Percentiles rank a stretch among this genome's conserved stretches.
Evolutionary conservation across 92 coral and sea anemone genomes (phyloP).

Genomic region (Actinernus sp.): DNA sequence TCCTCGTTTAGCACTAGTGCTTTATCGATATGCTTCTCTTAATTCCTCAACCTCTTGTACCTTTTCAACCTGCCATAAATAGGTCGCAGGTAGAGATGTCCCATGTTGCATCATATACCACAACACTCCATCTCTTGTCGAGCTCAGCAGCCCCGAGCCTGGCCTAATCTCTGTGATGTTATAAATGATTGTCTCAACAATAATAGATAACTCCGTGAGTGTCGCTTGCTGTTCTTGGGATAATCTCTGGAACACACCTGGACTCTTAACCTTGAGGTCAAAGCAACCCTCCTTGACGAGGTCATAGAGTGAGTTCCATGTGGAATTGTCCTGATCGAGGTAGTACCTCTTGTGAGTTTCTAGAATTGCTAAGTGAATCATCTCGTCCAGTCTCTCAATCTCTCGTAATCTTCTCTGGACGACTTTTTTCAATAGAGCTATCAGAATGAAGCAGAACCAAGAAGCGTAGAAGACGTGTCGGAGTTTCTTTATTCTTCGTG

Average conservation of each 20-base stretch:
- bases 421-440: conserved; percentile 37
- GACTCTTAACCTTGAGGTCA: conserved; percentile 60
- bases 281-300: conserved; percentile 54
- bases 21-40: not conserved
- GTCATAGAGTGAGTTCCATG: conserved; percentile 48
- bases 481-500: conserved; percentile 57
- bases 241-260: conserved; percentile 80
- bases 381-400: conserved; percentile 44
- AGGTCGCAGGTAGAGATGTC: conserved; percentile 53
- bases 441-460: conserved; percentile 83
- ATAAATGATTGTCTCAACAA: conserved; percentile 73
- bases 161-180: conserved; percentile 54
- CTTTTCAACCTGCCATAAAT: conserved; percentile 88
- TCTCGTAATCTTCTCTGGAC: conserved; percentile 50
- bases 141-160: conserved; percentile 47
- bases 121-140: conserved; percentile 75
- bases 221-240: conserved; percentile 57
- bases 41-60: too few species aligned
- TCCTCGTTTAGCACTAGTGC: not conserved
- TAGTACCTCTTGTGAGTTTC: conserved; percentile 68
- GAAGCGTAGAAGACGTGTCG: conserved; percentile 75
- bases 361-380: conserved; percentile 48
- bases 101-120: conserved; percentile 79
- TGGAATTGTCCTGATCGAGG: conserved; percentile 52
- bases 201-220: conserved; percentile 59